A percentile compares a stretch with the other conserved stretches of the same genome.
These are phyloP conservation scores for Dendrocopos noguchii DNA, from an alignment of 2,113 vertebrate species.

Conservation along the genomic window DNA sequence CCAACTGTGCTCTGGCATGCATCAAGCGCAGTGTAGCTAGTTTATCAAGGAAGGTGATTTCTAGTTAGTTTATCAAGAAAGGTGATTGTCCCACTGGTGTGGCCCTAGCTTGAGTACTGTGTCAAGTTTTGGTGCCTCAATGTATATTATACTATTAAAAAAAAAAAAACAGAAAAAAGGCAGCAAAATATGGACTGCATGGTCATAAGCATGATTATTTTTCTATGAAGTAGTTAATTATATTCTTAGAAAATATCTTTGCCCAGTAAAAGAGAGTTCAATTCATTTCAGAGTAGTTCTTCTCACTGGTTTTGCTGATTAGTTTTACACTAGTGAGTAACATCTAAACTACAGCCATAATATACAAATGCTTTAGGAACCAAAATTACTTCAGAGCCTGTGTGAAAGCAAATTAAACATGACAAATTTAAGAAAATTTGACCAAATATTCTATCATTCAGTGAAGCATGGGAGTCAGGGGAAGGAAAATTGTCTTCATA, in stretches of 20 bases:
- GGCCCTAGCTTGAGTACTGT: fast-evolving
- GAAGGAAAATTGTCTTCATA: background rate
- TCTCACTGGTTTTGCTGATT: background rate
- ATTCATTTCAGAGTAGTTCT: background rate
- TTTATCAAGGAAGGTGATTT: fast-evolving
- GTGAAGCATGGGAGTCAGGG: background rate
- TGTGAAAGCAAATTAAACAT: background rate
- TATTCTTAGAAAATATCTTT: background rate
- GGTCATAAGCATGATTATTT: background rate
- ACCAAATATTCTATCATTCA: background rate
- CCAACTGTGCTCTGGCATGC: fast-evolving
- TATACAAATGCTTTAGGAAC: background rate
- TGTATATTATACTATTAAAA: too few relatives aligned
- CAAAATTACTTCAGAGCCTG: background rate
- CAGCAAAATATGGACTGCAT: background rate
- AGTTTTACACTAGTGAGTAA: background rate
- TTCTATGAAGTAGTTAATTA: background rate
- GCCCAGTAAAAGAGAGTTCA: background rate
- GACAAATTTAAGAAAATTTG: background rate
- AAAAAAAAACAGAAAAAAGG: background rate
- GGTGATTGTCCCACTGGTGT: background rate
- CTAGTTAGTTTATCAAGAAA: background rate
- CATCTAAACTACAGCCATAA: background rate
- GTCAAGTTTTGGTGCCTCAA: fast-evolving
- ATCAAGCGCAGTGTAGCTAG: background rate